Evolutionary conservation across 2,888 invertebrate genomes (phyloP).

Genomic region (Aleiodes testaceus): DNA sequence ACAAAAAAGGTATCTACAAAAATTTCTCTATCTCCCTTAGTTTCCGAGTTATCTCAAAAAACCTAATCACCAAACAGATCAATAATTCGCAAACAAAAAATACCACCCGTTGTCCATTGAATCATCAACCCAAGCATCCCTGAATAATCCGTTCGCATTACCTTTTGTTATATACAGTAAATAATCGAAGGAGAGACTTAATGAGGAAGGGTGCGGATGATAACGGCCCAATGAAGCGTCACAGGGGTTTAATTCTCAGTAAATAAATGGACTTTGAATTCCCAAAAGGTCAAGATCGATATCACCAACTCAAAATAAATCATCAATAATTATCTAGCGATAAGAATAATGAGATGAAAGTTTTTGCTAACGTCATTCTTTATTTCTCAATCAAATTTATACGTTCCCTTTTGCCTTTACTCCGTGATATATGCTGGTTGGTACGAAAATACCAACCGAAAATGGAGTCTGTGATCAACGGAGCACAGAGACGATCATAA

Average conservation of each 20-base stretch:
- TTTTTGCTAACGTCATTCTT: no score
- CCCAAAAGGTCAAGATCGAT: conserved; percentile 26
- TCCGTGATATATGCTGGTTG: conserved; percentile 11
- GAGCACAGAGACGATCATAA: conserved; percentile 33
- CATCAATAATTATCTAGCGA: no score
- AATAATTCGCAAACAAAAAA: neutral
- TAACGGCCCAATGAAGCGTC: conserved; percentile 23
- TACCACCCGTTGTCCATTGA: conserved; percentile 41
- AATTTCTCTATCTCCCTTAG: no score
- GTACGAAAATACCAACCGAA: conserved; percentile 26
- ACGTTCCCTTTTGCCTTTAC: conserved; percentile 14
- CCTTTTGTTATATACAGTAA: conserved; percentile 33
- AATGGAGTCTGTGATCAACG: conserved; percentile 11
- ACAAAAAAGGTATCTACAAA: no score
- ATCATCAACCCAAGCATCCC: conserved; percentile 34
- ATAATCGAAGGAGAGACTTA: conserved; percentile 44
- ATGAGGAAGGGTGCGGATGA: conserved; percentile 32
- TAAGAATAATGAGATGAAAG: no score
- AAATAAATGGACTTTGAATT: conserved; percentile 28
- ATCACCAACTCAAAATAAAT: neutral
- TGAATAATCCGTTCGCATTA: conserved; percentile 27
- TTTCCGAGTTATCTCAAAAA: no score
- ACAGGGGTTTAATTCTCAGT: neutral
- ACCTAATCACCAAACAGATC: no score
- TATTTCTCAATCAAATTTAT: no score